Percentiles rank a stretch among this genome's conserved stretches.
phyloP scores from a whole-genome alignment of 2,888 invertebrate genomes.

The Escarpia spicata region DNA sequence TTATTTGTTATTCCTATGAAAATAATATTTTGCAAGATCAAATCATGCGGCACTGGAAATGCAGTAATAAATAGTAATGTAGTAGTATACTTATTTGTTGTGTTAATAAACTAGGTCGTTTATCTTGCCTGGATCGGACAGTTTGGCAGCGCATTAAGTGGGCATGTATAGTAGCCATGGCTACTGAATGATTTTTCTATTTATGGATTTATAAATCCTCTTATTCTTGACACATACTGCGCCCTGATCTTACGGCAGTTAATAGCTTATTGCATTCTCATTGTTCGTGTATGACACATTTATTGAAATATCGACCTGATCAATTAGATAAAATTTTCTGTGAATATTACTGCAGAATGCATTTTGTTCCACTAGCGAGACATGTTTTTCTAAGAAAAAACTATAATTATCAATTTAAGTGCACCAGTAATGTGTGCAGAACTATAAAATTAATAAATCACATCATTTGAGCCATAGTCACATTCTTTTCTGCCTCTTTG shows the following conservation, averaged over 20 bases:
- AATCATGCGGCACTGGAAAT: background rate
- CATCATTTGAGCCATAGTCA: background rate
- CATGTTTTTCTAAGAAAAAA: background rate
- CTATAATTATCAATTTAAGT: too few relatives aligned
- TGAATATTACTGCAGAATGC: background rate
- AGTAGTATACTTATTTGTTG: background rate
- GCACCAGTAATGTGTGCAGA: too few relatives aligned
- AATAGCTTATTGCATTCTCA: background rate
- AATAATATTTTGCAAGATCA: background rate
- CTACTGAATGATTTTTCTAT: conserved; percentile 5
- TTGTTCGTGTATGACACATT: background rate
- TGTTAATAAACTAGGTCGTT: background rate
- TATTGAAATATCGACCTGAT: background rate
- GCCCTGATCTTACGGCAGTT: background rate
- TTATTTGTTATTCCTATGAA: background rate
- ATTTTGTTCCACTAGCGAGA: too few relatives aligned
- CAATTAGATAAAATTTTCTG: conserved; percentile 22
- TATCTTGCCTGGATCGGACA: background rate
- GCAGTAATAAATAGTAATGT: background rate
- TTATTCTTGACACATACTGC: background rate
- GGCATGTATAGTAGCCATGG: background rate
- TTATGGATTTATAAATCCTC: conserved; percentile 14
- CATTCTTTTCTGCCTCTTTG: background rate
- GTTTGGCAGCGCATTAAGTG: background rate
- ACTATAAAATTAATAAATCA: background rate